A percentile compares a stretch with the other conserved stretches of the same genome.
phyloP scores from a whole-genome alignment of 2,113 vertebrate species.

The Laticauda colubrina region DNA sequence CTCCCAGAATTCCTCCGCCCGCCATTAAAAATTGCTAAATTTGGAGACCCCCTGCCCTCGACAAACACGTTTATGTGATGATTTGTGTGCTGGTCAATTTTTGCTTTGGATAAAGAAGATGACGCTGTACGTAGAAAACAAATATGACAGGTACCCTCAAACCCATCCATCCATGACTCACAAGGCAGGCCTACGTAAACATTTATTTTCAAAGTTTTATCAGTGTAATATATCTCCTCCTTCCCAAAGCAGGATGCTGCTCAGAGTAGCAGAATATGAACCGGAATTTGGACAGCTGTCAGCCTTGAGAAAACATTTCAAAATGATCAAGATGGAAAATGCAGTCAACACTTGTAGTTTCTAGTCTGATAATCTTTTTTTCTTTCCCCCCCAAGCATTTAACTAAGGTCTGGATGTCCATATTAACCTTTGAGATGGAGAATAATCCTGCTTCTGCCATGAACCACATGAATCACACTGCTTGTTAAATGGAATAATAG shows the following conservation, averaged over 20 bases:
- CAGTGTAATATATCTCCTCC: slow-evolving; percentile 5
- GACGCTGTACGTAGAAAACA: slow-evolving; percentile 42
- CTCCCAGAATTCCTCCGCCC: neutral
- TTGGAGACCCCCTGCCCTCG: neutral
- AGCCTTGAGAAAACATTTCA: slow-evolving; percentile 4
- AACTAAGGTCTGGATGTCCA: slow-evolving; percentile 61
- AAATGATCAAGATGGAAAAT: slow-evolving; percentile 37
- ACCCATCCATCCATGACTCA: slow-evolving; percentile 26
- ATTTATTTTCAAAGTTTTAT: slow-evolving; percentile 9
- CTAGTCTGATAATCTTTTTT: slow-evolving; percentile 51
- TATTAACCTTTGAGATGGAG: slow-evolving; percentile 68
- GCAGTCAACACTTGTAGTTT: slow-evolving; percentile 55
- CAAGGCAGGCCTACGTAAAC: slow-evolving; percentile 29
- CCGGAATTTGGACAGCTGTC: neutral
- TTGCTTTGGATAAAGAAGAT: slow-evolving; percentile 48
- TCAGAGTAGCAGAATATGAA: neutral
- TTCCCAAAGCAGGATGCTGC: neutral
- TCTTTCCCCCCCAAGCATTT: slow-evolving; percentile 3
- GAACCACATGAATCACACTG: neutral
- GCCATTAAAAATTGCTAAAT: neutral
- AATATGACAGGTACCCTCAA: slow-evolving; percentile 33
- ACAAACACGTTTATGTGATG: slow-evolving; percentile 28
- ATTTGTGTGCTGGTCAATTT: slow-evolving; percentile 40
- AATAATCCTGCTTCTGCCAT: slow-evolving; percentile 31
- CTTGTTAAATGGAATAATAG: neutral